Evolutionary conservation across 2,797 vertebrate genomes (phyloP).

Genomic region (Nasua narica): DNA sequence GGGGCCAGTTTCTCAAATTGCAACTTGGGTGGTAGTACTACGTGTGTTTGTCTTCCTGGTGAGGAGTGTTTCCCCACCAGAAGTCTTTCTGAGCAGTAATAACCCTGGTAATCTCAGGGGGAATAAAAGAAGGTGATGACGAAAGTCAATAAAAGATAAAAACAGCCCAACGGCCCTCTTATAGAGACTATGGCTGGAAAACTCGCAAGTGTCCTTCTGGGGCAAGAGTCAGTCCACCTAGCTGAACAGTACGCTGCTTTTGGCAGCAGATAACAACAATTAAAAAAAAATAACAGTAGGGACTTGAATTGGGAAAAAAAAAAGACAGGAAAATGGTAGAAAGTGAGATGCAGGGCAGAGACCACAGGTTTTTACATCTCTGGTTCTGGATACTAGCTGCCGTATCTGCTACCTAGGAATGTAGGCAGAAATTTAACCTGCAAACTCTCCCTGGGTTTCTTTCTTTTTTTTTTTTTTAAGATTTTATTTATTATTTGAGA

Average conservation of each 20-base stretch:
- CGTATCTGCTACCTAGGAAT: neutral
- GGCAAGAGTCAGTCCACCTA: neutral
- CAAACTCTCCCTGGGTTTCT: neutral
- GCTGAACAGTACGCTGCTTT: neutral
- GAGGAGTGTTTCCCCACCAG: neutral
- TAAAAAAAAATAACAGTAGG: neutral
- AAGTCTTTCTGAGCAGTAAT: neutral
- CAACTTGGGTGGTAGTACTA: fast-evolving
- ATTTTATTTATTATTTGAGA: too few relatives aligned
- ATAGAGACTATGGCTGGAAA: neutral
- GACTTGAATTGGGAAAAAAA: neutral
- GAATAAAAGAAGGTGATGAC: neutral
- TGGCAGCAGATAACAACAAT: neutral
- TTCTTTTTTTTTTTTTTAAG: too few relatives aligned
- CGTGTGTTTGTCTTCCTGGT: neutral
- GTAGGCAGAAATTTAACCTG: neutral
- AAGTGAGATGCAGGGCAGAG: neutral
- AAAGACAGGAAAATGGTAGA: neutral
- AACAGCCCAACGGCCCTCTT: neutral
- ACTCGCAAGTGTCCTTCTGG: neutral
- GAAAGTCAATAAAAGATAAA: neutral
- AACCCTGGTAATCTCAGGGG: neutral
- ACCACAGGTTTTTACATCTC: neutral
- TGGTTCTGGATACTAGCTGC: neutral
- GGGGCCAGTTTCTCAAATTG: neutral